Evolutionary conservation across 2,113 vertebrate species (phyloP).

Genomic region (Bujurquina vittata): DNA sequence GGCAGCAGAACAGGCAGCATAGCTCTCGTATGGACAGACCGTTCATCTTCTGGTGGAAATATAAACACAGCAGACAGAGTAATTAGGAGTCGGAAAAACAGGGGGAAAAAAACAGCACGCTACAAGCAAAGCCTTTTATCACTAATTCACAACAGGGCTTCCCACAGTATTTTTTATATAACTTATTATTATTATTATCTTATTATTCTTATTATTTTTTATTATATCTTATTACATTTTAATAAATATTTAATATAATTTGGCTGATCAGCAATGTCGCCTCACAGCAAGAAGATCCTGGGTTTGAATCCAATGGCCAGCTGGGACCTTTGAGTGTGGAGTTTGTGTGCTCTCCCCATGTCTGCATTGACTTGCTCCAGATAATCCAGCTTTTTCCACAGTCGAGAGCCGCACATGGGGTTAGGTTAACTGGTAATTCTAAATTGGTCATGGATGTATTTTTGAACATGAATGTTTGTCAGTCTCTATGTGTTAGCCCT

Average conservation of each 20-base stretch:
- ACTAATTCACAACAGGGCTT: not conserved
- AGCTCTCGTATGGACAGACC: constrained; percentile 94
- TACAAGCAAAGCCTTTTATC: not conserved
- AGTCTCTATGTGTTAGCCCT: not conserved
- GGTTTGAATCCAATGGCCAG: too few relatives aligned
- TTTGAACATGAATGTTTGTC: not conserved
- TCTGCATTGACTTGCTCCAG: not conserved
- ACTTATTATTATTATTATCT: too few relatives aligned
- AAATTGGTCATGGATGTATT: too few relatives aligned
- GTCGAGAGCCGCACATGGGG: not conserved
- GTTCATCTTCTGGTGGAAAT: constrained; percentile 87
- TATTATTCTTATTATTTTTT: too few relatives aligned
- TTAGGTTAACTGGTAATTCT: not conserved
- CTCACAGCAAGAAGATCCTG: too few relatives aligned
- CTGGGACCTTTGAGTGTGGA: too few relatives aligned
- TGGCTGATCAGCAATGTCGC: too few relatives aligned
- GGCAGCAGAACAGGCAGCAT: constrained; percentile 99
- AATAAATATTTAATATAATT: not conserved
- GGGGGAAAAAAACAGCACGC: not conserved
- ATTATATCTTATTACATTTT: not conserved
- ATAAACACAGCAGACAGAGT: not conserved
- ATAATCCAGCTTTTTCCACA: not conserved
- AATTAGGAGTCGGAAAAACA: not conserved
- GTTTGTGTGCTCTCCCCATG: not conserved
- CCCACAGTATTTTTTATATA: too few relatives aligned